Evolutionary conservation across 2,888 invertebrate species (phyloP), one percentile per base, ranked within the genome.

Genomic region (Tryphoninae sp.): DNA sequence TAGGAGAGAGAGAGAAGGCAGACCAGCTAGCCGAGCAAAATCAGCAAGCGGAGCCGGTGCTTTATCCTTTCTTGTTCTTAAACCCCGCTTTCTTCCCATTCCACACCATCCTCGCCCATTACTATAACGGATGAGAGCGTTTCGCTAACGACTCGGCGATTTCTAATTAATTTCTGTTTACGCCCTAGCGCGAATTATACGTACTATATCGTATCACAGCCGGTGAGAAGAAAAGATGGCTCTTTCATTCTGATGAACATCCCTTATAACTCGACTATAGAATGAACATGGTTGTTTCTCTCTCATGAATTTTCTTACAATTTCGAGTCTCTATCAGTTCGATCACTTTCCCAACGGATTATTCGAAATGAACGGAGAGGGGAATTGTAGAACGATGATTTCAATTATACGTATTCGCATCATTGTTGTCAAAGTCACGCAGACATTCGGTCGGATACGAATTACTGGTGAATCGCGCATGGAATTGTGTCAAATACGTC

Each of bases 131-230:
- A 80, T 59, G 75, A 76, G 49, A 78, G 78, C 64, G 74, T 78
- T 72, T 81, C 59, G 59, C 61, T 80, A 82, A 79, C 55, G 80
- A 84, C 86, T 86, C 84, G 83, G 84, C 86, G 84, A 84, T 84
- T 84, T 87, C 84, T 89, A 88, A 88, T 89, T 88, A 87, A 87
- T 86, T 88, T 87, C 85, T 87, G 86, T 89, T 88, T 86, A 85
- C 85, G 77, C 67, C 82, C 61, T 62, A 75, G 80, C 42, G 42
- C n/a, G 53, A 69, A 40, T 13, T 45, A 19, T 68, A n/a, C 2
- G 45, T 3, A 45, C 45, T 45, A 7, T 33, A 22, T 19, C 40
- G 33, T 13, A 42, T 49, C 58, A 40, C 53, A 22, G 22, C 23
- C 40, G 19, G 7, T 45, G 33, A n/a, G 22, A 16, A 11, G 4